Evolutionary conservation across 2,888 invertebrate species (phyloP).

Genomic region (Agrochola lychnidis): DNA sequence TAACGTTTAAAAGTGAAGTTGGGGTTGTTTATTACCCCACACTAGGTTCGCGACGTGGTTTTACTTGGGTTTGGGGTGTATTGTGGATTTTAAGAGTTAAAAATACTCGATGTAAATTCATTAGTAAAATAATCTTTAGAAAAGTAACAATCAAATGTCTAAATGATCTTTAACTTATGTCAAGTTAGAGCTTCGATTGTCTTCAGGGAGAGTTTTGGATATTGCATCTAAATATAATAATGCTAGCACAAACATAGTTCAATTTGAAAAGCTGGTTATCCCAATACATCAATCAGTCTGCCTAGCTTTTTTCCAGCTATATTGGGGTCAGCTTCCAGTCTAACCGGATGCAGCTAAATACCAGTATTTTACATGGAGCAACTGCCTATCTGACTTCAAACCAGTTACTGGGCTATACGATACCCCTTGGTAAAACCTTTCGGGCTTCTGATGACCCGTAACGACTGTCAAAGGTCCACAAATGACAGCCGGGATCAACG

Average conservation of each 20-base stretch:
- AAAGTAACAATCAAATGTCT: background rate
- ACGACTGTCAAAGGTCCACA: no score
- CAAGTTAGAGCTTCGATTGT: background rate
- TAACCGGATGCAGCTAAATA: no score
- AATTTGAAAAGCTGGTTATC: background rate
- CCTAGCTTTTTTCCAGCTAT: no score
- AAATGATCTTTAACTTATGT: background rate
- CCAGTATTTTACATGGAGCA: no score
- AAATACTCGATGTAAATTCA: background rate
- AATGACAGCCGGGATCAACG: no score
- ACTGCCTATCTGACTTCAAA: no score
- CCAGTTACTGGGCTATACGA: no score
- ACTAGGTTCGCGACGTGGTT: slow-evolving; percentile 50
- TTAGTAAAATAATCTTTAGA: background rate
- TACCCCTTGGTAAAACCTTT: no score
- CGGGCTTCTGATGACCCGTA: no score
- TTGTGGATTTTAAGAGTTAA: slow-evolving; percentile 11
- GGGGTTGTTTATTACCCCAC: slow-evolving; percentile 68
- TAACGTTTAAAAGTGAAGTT: slow-evolving; percentile 76
- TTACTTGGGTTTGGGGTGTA: slow-evolving; percentile 21
- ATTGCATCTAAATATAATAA: background rate
- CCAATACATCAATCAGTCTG: no score
- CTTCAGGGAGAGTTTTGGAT: background rate
- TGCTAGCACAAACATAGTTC: background rate
- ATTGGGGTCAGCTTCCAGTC: no score